Evolutionary conservation across 2,113 vertebrate species (phyloP), one percentile per base, ranked within the genome.

Genomic region (Aplodontia rufa): DNA sequence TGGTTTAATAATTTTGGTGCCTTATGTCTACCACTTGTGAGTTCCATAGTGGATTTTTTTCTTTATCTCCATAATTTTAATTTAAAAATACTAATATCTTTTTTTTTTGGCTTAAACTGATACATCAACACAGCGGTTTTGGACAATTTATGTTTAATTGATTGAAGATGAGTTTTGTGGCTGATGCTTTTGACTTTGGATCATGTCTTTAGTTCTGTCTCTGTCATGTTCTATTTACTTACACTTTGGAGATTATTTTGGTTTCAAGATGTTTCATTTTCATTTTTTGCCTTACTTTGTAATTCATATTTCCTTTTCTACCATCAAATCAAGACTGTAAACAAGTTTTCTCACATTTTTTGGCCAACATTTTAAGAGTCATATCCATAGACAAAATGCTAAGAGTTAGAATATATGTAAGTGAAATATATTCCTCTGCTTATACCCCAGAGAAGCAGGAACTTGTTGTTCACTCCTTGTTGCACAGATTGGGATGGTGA

Each of bases 241-340:
- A 51, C 16, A 90, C 84, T 93, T 72, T 58, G 26, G 32, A 92
- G 30, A 45, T 55, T 79, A 71, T 90, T 89, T 76, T 66, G 12
- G 72, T 88, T 90, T 78, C 68, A 87, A 64, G 45, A 71, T 92
- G 60, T 47, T 91, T 94, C 40, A 58, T 60, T 58, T 95, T 83
- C 60, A 60, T 53, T 60, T 87, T 17, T 45, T 68, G 45, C 32
- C n/a, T 90, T 87, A 47, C 49, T 53, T 82, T 93, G 19, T 66
- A 88, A 87, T 95, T 94, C 45, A n/a, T 79, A 28, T 84, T 69
- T 93, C 32, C 58, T 79, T 83, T 93, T 94, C 64, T 40, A 28
- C 45, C 0, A 19, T 86, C 62, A 90, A 90, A 83, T 94, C 53
- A 79, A 79, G 42, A 83, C 30, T 37, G 8, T 81, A 95, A 90